These are phyloP conservation scores for Limenitis camilla DNA, from an alignment of 2,888 invertebrate species.

Conservation along the genomic window DNA sequence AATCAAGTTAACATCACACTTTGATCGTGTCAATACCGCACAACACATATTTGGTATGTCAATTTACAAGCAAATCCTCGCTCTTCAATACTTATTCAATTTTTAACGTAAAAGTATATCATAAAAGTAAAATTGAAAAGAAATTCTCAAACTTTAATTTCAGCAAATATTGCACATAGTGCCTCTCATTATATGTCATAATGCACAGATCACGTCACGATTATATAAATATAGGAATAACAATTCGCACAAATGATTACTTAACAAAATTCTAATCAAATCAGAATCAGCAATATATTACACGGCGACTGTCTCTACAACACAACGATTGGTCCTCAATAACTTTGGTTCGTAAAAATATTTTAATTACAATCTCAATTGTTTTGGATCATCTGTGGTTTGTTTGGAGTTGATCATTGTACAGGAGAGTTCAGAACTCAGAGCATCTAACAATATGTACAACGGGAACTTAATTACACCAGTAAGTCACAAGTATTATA, in stretches of 20 bases:
- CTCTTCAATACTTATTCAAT: no score
- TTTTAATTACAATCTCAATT: constrained; percentile 1
- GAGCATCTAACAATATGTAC: constrained; percentile 7
- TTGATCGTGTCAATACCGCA: neutral
- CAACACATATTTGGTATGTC: constrained; percentile 8
- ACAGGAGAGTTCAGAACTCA: constrained; percentile 14
- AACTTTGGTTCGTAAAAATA: constrained; percentile 17
- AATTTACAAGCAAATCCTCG: neutral
- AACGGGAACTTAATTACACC: constrained; percentile 6
- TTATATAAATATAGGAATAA: neutral
- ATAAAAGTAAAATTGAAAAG: no score
- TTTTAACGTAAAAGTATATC: no score
- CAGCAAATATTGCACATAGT: no score
- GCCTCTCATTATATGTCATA: no score
- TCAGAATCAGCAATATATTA: neutral
- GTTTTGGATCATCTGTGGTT: constrained; percentile 10
- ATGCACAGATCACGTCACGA: no score
- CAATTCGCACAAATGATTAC: neutral
- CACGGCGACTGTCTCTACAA: neutral
- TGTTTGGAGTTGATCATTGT: neutral
- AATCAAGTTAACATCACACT: neutral
- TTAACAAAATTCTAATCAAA: constrained; percentile 1
- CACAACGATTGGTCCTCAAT: constrained; percentile 20
- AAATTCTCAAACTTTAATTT: no score
- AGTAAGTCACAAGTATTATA: constrained; percentile 2